Percentiles rank a stretch among this genome's conserved stretches.
Evolutionary conservation across 2,888 invertebrate genomes (phyloP).

Genomic region (Drosophila nigritarsus): DNA sequence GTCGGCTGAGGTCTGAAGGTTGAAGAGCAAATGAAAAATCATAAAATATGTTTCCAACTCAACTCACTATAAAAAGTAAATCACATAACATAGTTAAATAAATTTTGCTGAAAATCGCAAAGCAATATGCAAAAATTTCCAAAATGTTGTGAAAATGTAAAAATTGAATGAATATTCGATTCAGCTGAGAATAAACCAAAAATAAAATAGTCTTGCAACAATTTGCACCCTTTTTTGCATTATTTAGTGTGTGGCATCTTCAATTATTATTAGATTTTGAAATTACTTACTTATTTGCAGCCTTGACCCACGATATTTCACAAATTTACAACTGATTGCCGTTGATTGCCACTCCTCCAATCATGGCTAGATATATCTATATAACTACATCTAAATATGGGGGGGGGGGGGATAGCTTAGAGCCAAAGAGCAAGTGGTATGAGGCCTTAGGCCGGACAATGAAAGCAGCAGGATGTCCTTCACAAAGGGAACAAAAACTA

Average conservation of each 20-base stretch:
- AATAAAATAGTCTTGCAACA: not conserved
- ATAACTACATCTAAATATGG: not conserved
- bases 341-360: not conserved
- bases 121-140: not conserved
- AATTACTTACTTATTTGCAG: not conserved
- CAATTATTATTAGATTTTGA: not conserved
- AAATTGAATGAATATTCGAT: not conserved
- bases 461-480: conserved; percentile 29
- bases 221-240: not conserved
- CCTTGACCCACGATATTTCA: not conserved
- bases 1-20: conserved; percentile 9
- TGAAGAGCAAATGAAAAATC: conserved; percentile 4
- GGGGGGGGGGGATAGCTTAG: not conserved
- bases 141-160: too few species aligned
- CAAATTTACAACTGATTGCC: not conserved
- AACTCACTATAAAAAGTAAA: too few species aligned
- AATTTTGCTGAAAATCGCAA: not conserved
- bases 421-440: conserved; percentile 1
- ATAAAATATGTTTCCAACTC: too few species aligned
- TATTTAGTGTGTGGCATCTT: not conserved
- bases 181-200: not conserved
- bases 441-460: conserved; percentile 1
- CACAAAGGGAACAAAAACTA: conserved; percentile 12
- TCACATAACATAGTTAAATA: not conserved
- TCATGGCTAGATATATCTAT: not conserved